Base-by-base conservation (phyloP, 2,113 vertebrate species). In the Lycaon pictus region DNA sequence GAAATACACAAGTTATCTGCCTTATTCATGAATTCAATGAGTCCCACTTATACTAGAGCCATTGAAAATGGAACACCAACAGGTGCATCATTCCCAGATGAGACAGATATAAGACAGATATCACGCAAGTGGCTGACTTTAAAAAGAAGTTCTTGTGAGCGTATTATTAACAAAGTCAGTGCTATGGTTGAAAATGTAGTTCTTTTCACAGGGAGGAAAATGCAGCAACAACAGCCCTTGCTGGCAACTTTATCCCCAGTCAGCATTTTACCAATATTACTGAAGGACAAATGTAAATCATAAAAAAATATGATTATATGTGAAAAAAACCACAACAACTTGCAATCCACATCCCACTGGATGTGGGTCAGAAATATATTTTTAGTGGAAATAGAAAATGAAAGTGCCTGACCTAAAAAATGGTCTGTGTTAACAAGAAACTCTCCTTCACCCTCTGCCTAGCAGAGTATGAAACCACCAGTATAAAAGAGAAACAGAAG, bases 331-430 rank as follows among this genome's bases (percentile, higher is more conserved):
- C 32, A 6, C 65, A 81, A 13, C 11, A 82, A 20, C 17, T 62
- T 74, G 62, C 55, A 67, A 90, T 85, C 16, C n/a, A 81, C 60
- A 93, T 23, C 29, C 20, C 17, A 84, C 37, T 96, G 60, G 7
- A 29, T 60, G 12, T 56, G 60, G 51, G 29, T 65, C 32, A 65
- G 19, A 16, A 58, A 32, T 29, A 74, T 8, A 72, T 48, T 62
- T 93, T 84, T 95, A 51, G 55, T 60, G 10, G 19, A 79, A 96
- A 43, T 43, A 95, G 32, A 93, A 77, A 19, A 65, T 85, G 65
- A 53, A 82, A 63, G 82, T 53, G 17, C 10, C n/a, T 76, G 43
- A 96, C 63, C 20, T 86, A 56, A 87, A 82, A 17, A 87, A 2
- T 80, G 2, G 16, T 88, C 35, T 67, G 27, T 17, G 5, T 92